Evolutionary conservation across 2,797 vertebrate genomes (phyloP), one percentile per base, ranked within the genome.

Genomic region (Anguilla megastoma): DNA sequence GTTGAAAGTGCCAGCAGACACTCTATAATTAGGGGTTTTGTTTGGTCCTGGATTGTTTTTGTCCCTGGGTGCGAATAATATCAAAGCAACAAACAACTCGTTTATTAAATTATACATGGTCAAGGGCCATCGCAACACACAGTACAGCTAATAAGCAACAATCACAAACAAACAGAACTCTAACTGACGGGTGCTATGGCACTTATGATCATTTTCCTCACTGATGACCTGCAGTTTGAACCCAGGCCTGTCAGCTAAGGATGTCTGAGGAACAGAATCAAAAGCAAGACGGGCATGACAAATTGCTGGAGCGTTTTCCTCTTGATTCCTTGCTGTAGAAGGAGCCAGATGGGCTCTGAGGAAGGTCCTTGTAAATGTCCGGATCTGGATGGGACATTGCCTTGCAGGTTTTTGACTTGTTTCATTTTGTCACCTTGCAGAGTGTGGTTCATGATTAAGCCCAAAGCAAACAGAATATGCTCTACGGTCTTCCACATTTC

Each of bases 201-300:
- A 45, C 33, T 45, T 41, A 41, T 41, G 74, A 45, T 16, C 14
- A 36, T 79, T 41, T 5, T 45, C 74, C 74, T 41, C 33, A 41
- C 36, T 79, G 36, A 50, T 82, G 18, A 50, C 24, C 45, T 18
- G 2, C 41, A 82, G 41, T 82, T 10, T n/a, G 45, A 2, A 50
- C 5, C 14, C 79, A 50, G 79, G 45, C 79, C 9, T 45, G 3
- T 16, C 8, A 50, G 18, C 1, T 48, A 45, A 82, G 18, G 88
- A 41, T 84, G 45, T 82, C 87, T 52, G 71, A 89, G 63, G 83
- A 87, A 87, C 27, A 54, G 84, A 87, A 86, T 90, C 88, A 48
- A 63, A 48, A 87, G 84, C 89, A 90, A 89, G 88, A 91, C 87
- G 60, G 56, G 79, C n/a, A 87, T 86, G 86, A 60, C 33, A 66